Base-by-base conservation (phyloP, 2,888 invertebrate genomes). In the Vanessa cardui region DNA sequence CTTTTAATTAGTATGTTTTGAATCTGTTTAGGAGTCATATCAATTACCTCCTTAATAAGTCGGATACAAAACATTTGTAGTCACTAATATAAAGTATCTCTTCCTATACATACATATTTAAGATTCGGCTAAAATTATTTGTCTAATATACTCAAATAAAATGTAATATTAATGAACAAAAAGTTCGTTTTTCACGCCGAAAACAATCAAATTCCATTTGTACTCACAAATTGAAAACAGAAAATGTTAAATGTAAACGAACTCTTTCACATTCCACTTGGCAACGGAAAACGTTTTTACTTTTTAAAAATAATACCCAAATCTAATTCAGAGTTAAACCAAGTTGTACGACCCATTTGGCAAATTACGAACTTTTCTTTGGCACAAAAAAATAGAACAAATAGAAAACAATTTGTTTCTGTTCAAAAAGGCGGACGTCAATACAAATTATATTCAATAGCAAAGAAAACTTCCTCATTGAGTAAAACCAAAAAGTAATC, bases 301-400 rank as follows among this genome's bases (percentile, higher is more conserved):
- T 31, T 18, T 63, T 44, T 63, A 54, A 60, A 47, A 49, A 47
- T 54, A 54, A 46, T 31, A n/a, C 45, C 16, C 9, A 45, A 12
- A 26, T 26, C n/a, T 8, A 47, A 60, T 46, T 60, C 6, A 26
- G 16, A 46, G 26, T 31, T 21, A 8, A 47, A 16, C 47, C 46
- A 63, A 46, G 52, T 58, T 31, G 46, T n/a, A 44, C 58, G 68
- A 65, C 62, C 68, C 50, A 65, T 64, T 69, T 69, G 68, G 68
- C 62, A 58, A n/a, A 18, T n/a, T 62, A 50, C 33, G n/a, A 18
- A 46, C 54, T 63, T 47, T 26, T 31, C 16, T 26, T 26, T 46
- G 60, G 47, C 31, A 47, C 49, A 60, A 33, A 31, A 12, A 63
- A n/a, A 54, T 31, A 54, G 6, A 16, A 54, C 26, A 16, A 54